Conservation (phyloP, 2,797 vertebrate species). For the Myiothlypis coronata region DNA sequence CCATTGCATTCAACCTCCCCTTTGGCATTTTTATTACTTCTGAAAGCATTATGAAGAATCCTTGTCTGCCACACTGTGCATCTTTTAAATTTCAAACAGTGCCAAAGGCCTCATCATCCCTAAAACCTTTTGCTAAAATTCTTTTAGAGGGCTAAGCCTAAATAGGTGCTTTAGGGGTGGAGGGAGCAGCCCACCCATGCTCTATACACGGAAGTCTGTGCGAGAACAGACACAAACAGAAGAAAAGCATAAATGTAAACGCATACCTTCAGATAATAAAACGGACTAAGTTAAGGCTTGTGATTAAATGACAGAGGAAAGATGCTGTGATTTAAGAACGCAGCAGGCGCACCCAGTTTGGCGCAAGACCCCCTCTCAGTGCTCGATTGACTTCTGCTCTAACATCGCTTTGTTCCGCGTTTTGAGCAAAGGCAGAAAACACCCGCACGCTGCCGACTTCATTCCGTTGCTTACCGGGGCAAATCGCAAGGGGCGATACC, state of each 20-base stretch:
- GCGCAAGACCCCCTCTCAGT: accelerated
- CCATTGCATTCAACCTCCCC: neutral
- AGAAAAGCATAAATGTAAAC: neutral
- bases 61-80: neutral
- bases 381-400: neutral
- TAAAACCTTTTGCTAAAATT: neutral
- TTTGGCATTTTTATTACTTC: neutral
- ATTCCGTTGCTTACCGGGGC: neutral
- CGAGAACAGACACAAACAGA: neutral
- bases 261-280: neutral
- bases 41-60: neutral
- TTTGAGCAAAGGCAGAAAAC: neutral
- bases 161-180: neutral
- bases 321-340: accelerated
- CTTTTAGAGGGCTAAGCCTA: neutral
- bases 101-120: neutral
- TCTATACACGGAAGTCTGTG: accelerated
- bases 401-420: accelerated
- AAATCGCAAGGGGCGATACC: neutral
- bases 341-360: accelerated
- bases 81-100: neutral
- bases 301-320: neutral
- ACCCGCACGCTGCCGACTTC: too few species aligned
- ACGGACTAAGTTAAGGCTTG: too few species aligned
- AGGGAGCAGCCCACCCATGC: neutral